Percentiles rank a stretch among this genome's conserved stretches.
phyloP scores from a whole-genome alignment of 2,113 vertebrate species.

The Microtus montanus region DNA sequence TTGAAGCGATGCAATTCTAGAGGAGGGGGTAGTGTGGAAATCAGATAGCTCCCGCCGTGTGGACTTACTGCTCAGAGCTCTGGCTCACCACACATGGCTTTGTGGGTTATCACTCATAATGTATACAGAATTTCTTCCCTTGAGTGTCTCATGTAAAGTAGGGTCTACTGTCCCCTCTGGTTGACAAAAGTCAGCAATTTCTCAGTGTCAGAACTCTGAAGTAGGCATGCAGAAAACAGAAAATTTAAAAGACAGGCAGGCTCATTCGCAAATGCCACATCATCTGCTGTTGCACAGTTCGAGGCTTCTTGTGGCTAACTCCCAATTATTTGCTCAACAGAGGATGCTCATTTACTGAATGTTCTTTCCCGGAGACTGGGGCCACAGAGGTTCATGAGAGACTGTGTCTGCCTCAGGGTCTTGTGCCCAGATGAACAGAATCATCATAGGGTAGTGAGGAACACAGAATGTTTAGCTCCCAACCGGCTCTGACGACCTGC shows the following conservation, averaged over 20 bases:
- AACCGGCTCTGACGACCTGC: background rate
- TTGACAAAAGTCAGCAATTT: slow-evolving; percentile 17
- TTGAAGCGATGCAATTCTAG: background rate
- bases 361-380: background rate
- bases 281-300: background rate
- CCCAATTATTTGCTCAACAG: background rate
- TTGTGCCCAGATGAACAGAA: background rate
- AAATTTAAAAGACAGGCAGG: background rate
- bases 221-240: background rate
- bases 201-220: background rate
- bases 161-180: background rate
- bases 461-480: background rate
- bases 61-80: background rate
- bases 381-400: background rate
- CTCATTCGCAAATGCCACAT: background rate
- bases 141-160: background rate
- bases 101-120: background rate
- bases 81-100: background rate
- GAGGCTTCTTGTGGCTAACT: background rate
- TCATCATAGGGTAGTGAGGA: background rate
- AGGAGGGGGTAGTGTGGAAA: background rate
- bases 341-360: background rate
- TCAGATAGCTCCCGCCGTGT: background rate
- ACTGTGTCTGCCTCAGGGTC: background rate
- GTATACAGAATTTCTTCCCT: background rate